Evolutionary conservation across 2,113 vertebrate genomes (phyloP), one percentile per base, ranked within the genome.

Genomic region (Hydrolagus affinis): DNA sequence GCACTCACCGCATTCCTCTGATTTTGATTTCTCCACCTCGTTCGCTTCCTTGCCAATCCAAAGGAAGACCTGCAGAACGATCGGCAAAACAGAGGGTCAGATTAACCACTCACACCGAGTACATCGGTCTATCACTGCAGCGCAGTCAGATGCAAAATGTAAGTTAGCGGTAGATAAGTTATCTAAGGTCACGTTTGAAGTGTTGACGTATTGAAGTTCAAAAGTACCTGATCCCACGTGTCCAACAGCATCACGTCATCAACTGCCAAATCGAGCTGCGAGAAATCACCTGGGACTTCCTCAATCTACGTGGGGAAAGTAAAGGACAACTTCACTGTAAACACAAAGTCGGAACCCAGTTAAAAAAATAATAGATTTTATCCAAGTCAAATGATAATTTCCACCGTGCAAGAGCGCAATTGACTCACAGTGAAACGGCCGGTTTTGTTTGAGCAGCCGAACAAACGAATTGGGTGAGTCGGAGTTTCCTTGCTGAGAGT

Each of bases 191-290:
- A 44, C 1, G 44, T 44, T 44, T 44, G 44, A 44, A 44, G 44
- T 44, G 44, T 44, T 44, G n/a, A n/a, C n/a, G n/a, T n/a, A 44
- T 44, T 44, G 44, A 44, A 44, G 44, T 44, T 44, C 44, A 44
- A 83, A 59, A 87, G 87, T 75, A 94, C 94, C 90, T 93, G 90
- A 80, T 89, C 85, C 87, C 89, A 87, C 0, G 88, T 90, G 86
- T 94, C 94, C 88, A 94, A 86, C 77, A 94, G 86, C 93, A 94
- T 94, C 86, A 94, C 89, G 57, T 94, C 93, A 87, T 94, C 93
- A 0, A 87, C 86, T 23, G 92, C 91, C 88, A 94, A 87, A 86
- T 94, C 93, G 0, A 86, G 1, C 89, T 94, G 94, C 59, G 90
- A 89, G 68, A 93, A 89, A 0, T 93, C 92, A 56, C 91, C 90